Evolutionary conservation across 2,113 vertebrate species (phyloP).

Genomic region (Oreochromis aureus): DNA sequence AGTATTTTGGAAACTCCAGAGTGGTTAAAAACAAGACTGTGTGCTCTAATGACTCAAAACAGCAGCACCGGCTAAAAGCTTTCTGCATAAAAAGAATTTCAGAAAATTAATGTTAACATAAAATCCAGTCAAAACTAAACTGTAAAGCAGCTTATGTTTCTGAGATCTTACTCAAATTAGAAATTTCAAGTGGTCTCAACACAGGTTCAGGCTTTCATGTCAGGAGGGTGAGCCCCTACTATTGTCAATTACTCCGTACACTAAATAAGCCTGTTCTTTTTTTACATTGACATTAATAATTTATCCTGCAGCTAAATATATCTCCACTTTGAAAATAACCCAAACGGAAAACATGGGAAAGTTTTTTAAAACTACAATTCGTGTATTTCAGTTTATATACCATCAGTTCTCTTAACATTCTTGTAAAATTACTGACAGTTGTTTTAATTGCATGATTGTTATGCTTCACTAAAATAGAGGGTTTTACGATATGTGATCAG

Average conservation of each 20-base stretch:
- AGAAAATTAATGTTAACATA: background rate
- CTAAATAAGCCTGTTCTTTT: background rate
- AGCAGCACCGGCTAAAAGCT: background rate
- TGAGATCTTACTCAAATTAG: rapidly evolving
- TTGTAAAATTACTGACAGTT: background rate
- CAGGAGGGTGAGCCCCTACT: conserved; percentile 8
- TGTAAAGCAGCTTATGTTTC: rapidly evolving
- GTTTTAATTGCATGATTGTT: background rate
- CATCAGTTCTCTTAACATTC: background rate
- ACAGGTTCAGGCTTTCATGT: background rate
- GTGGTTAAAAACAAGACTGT: background rate
- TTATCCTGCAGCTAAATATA: background rate
- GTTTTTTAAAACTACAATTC: rapidly evolving
- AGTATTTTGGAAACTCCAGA: background rate
- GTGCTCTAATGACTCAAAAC: background rate
- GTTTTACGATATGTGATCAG: background rate
- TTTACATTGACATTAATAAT: background rate
- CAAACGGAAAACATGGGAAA: background rate
- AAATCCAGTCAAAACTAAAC: background rate
- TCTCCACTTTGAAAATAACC: background rate
- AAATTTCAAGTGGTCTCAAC: background rate
- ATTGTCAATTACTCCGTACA: background rate
- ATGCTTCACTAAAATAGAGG: background rate
- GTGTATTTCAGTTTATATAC: background rate
- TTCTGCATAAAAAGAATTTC: background rate